Conservation (phyloP, 2,113 vertebrate species). For the Glaucomys volans region DNA sequence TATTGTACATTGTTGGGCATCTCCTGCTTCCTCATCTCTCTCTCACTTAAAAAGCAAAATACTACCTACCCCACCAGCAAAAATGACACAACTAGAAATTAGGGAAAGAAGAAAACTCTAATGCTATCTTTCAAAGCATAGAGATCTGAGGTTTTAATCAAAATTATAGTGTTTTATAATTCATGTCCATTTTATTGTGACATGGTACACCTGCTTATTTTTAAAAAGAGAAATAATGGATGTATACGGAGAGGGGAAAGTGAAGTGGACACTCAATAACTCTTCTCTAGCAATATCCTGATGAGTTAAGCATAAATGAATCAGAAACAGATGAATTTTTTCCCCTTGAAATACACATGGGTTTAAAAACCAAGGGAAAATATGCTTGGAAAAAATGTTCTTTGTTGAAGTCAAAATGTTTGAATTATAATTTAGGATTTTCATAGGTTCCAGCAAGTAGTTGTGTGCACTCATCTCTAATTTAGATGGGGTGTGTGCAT, state of each 20-base stretch:
- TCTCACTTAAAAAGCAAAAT: background rate
- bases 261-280: conserved; percentile 46
- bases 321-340: conserved; percentile 73
- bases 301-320: conserved; percentile 73
- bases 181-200: conserved; percentile 36
- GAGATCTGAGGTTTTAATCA: background rate
- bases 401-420: conserved; percentile 69
- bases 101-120: background rate
- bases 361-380: conserved; percentile 75
- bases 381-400: conserved; percentile 64
- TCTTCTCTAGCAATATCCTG: conserved; percentile 68
- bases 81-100: background rate
- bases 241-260: background rate
- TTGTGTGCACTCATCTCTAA: conserved; percentile 68
- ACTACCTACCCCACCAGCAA: background rate
- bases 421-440: conserved; percentile 73
- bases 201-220: conserved; percentile 61
- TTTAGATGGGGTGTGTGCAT: conserved; percentile 71
- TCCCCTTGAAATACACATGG: conserved; percentile 52
- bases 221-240: conserved; percentile 43
- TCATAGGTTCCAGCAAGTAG: conserved; percentile 66
- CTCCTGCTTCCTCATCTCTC: background rate
- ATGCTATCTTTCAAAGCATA: background rate
- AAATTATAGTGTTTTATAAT: conserved; percentile 6
- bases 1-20: background rate